These are phyloP conservation scores for Geopemphigus sp. DNA, from an alignment of 1,140 invertebrate species.

Conservation along the genomic window DNA sequence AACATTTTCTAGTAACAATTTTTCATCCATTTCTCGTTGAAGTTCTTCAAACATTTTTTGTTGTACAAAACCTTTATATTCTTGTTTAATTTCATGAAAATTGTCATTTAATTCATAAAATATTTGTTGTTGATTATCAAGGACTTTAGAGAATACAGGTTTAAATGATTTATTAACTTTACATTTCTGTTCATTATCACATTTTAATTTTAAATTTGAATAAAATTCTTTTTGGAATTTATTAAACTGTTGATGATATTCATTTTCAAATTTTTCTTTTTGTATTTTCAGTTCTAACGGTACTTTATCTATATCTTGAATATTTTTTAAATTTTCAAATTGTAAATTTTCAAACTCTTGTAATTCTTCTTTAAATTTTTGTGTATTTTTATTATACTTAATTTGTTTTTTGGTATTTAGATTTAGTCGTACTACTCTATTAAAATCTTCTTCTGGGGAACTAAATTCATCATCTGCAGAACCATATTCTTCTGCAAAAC, in stretches of 20 bases:
- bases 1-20: not conserved
- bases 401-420: not conserved
- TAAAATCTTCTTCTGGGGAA: not conserved
- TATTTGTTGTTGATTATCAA: not conserved
- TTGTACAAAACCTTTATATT: slow-evolving; percentile 25
- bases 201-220: slow-evolving; percentile 25
- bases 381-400: not conserved
- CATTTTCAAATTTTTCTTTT: slow-evolving; percentile 11
- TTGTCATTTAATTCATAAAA: slow-evolving; percentile 20
- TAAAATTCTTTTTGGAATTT: slow-evolving; percentile 17
- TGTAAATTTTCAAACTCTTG: not conserved
- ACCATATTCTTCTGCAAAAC: not conserved
- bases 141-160: not conserved
- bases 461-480: not conserved
- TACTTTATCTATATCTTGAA: slow-evolving; percentile 14
- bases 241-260: slow-evolving; percentile 21
- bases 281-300: slow-evolving; percentile 15
- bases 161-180: not conserved
- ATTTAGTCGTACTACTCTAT: not conserved
- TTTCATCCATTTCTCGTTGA: slow-evolving; percentile 13
- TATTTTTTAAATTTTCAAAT: slow-evolving; percentile 9
- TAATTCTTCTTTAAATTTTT: not conserved
- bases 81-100: not conserved
- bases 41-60: slow-evolving; percentile 14
- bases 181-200: slow-evolving; percentile 1